Evolutionary conservation across 2,113 vertebrate genomes (phyloP).

Genomic region (Anguilla japonica): DNA sequence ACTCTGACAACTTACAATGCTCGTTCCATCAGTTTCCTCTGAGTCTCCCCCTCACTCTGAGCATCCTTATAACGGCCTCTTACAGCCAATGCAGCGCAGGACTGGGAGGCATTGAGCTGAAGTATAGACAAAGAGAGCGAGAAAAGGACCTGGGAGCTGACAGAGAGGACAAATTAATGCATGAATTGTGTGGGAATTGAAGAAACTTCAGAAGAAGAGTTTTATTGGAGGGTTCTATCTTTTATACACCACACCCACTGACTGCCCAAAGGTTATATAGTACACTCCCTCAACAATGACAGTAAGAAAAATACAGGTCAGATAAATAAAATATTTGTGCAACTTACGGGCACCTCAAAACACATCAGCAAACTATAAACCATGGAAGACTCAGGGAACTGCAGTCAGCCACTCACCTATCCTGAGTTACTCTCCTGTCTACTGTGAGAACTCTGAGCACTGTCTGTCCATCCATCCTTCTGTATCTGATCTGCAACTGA

Average conservation of each 20-base stretch:
- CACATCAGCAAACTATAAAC: background rate
- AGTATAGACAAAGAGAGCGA: constrained; percentile 63
- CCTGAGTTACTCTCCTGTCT: constrained; percentile 52
- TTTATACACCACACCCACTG: background rate
- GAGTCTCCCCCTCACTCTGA: constrained; percentile 55
- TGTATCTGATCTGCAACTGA: constrained; percentile 67
- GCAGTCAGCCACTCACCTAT: constrained; percentile 51
- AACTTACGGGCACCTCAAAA: too few species aligned
- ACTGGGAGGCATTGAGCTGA: constrained; percentile 69
- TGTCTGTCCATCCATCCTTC: constrained; percentile 48
- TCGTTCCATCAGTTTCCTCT: constrained; percentile 63
- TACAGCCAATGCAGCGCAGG: constrained; percentile 65
- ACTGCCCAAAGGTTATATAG: background rate
- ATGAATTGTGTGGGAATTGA: background rate
- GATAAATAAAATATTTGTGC: too few species aligned
- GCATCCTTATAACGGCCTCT: constrained; percentile 64
- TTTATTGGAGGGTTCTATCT: background rate
- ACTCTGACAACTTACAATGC: constrained; percentile 57
- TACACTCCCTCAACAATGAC: background rate
- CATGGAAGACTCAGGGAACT: background rate
- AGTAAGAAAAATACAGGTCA: background rate
- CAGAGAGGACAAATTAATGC: constrained; percentile 10
- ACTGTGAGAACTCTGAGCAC: constrained; percentile 61
- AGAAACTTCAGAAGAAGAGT: background rate
- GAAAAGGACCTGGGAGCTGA: constrained; percentile 60